Conservation (phyloP, 1,140 invertebrate species). For the Tetramorium alpestre region DNA sequence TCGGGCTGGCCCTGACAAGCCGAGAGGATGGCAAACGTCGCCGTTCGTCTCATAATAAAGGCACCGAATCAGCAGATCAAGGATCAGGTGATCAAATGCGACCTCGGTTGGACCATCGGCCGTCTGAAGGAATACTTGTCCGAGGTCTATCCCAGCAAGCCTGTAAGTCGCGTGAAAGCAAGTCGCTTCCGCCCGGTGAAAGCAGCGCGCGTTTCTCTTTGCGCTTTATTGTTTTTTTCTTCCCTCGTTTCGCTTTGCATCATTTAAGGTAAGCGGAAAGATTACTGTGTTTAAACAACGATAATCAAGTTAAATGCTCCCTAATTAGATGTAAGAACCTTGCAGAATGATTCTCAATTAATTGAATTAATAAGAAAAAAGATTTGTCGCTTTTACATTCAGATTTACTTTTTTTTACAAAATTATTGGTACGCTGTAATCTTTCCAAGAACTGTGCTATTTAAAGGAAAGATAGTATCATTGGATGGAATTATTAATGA, state of each 20-base stretch:
- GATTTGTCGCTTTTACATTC: not conserved
- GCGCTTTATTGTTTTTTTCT: not conserved
- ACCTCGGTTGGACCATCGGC: constrained; percentile 93
- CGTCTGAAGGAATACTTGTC: constrained; percentile 93
- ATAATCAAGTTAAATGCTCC: not conserved
- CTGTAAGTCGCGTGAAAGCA: constrained; percentile 88
- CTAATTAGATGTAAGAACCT: not conserved
- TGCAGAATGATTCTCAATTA: not conserved
- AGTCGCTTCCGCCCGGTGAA: constrained; percentile 85
- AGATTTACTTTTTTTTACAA: not conserved
- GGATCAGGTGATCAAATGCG: constrained; percentile 93
- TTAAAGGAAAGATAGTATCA: not conserved
- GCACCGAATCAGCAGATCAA: constrained; percentile 95
- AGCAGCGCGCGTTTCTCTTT: constrained; percentile 81
- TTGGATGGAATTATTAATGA: not conserved
- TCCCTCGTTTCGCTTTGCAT: not conserved
- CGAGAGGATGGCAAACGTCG: constrained; percentile 82
- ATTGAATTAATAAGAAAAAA: not conserved
- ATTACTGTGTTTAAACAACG: not conserved
- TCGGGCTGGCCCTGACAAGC: not conserved
- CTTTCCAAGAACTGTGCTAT: not conserved
- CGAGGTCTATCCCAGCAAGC: constrained; percentile 95
- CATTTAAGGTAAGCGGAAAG: not conserved
- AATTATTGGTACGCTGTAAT: not conserved
- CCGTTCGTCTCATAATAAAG: constrained; percentile 93